Evolutionary conservation across 2,113 vertebrate genomes (phyloP).

Genomic region (Nicator chloris): DNA sequence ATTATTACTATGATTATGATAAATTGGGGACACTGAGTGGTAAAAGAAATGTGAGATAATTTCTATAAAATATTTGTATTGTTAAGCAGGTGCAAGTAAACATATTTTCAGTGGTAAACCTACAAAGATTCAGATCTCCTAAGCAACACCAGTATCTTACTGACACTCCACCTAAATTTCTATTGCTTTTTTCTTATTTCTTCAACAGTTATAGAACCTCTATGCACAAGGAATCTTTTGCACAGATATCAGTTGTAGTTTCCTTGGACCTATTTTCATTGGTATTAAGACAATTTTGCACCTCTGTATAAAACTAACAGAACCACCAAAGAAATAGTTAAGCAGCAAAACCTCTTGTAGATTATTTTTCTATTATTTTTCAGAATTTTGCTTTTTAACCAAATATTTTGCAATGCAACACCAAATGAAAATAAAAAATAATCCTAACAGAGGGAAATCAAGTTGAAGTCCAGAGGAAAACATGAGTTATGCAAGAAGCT

Average conservation of each 20-base stretch:
- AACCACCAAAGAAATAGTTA: background rate
- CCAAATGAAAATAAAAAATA: background rate
- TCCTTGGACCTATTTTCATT: background rate
- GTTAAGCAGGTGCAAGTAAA: background rate
- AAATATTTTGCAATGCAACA: background rate
- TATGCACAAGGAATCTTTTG: background rate
- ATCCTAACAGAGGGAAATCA: background rate
- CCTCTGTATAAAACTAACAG: background rate
- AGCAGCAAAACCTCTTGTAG: background rate
- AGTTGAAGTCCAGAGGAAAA: background rate
- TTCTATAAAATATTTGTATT: background rate
- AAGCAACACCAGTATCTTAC: background rate
- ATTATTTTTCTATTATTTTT: background rate
- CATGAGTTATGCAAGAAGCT: background rate
- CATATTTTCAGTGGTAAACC: background rate
- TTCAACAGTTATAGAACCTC: background rate
- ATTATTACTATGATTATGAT: background rate
- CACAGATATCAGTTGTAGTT: accelerated
- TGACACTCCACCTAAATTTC: background rate
- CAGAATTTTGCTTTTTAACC: background rate
- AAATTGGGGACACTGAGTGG: background rate
- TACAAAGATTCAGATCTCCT: background rate
- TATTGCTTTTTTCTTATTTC: background rate
- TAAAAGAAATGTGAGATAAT: background rate
- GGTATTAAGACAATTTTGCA: background rate